phyloP scores from a whole-genome alignment of 2,888 invertebrate genomes.

The Atethmia centrago region DNA sequence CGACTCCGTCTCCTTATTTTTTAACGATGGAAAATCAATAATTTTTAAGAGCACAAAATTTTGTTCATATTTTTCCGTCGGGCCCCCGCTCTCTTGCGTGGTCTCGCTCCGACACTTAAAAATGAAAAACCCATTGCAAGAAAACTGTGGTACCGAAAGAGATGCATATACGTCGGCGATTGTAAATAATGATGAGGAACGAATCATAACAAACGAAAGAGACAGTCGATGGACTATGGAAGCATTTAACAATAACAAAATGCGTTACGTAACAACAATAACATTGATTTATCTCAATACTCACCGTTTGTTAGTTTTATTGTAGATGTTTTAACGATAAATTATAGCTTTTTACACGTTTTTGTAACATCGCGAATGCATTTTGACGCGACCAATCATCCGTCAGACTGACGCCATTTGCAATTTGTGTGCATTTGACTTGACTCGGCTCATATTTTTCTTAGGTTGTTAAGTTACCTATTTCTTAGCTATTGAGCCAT shows the following conservation, averaged over 20 bases:
- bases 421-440: conserved; percentile 71
- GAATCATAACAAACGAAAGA: conserved; percentile 88
- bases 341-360: conserved; percentile 70
- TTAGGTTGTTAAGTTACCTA: conserved; percentile 40
- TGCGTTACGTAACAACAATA: conserved; percentile 76
- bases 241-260: conserved; percentile 79
- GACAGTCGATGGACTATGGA: conserved; percentile 77
- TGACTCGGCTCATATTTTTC: conserved; percentile 59
- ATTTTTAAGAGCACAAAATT: conserved; percentile 87
- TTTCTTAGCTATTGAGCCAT: background rate
- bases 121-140: conserved; percentile 88
- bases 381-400: conserved; percentile 81
- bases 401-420: conserved; percentile 87
- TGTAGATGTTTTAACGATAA: conserved; percentile 63
- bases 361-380: conserved; percentile 81
- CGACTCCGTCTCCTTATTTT: conserved; percentile 76
- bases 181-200: conserved; percentile 88
- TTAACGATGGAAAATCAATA: conserved; percentile 90
- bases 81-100: conserved; percentile 81
- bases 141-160: conserved; percentile 84
- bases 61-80: conserved; percentile 88
- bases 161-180: conserved; percentile 84
- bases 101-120: conserved; percentile 86
- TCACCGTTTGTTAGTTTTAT: conserved; percentile 70
- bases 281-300: conserved; percentile 62